Evolutionary conservation across 2,113 vertebrate genomes (phyloP).

Genomic region (Zapus hudsonius): DNA sequence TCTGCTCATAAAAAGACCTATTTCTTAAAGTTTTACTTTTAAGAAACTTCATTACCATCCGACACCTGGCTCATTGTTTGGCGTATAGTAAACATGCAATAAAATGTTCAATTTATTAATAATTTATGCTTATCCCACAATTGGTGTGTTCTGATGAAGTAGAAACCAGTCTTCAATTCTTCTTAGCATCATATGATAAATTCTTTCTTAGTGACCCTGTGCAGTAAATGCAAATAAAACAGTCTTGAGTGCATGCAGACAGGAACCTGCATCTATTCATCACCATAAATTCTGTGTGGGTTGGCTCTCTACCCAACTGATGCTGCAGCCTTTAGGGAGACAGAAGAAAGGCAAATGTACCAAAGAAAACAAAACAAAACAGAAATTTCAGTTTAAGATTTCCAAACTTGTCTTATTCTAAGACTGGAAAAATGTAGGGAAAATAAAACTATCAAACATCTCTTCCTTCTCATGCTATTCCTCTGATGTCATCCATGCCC

Average conservation of each 20-base stretch:
- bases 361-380: neutral
- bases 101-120: neutral
- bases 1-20: neutral
- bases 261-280: neutral
- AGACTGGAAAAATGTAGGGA: neutral
- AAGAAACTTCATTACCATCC: neutral
- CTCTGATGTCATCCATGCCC: neutral
- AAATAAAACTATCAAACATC: constrained; percentile 1
- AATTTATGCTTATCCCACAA: neutral
- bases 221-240: neutral
- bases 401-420: constrained; percentile 3
- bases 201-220: neutral
- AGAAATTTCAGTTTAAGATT: neutral
- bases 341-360: neutral
- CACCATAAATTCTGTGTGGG: neutral
- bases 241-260: neutral
- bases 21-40: neutral
- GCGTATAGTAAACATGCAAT: neutral
- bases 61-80: neutral
- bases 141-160: neutral
- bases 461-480: neutral
- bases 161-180: neutral
- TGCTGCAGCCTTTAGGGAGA: neutral
- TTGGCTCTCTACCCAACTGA: neutral
- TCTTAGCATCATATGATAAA: neutral